These are phyloP conservation scores for Hybognathus amarus DNA, from an alignment of 2,797 vertebrate species.

Conservation along the genomic window DNA sequence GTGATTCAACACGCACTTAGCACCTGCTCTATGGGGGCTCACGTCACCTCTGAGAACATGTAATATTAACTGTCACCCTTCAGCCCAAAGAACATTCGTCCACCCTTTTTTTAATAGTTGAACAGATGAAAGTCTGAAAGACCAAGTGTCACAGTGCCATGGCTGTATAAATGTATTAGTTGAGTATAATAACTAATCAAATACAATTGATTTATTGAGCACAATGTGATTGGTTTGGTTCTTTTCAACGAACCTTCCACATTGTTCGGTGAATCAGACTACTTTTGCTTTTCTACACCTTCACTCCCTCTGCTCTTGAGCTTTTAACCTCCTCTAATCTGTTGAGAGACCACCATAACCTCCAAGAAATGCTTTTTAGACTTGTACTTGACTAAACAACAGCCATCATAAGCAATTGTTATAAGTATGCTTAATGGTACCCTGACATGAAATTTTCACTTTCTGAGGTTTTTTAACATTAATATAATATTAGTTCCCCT, in stretches of 20 bases:
- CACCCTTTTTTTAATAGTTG: conserved; percentile 17
- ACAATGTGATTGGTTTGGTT: background rate
- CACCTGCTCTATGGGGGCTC: conserved; percentile 59
- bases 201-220: background rate
- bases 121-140: conserved; percentile 13
- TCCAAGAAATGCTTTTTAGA: background rate
- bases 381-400: background rate
- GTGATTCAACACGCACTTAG: conserved; percentile 74
- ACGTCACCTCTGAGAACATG: conserved; percentile 67
- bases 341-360: background rate
- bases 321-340: background rate
- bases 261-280: background rate
- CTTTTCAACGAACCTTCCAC: background rate
- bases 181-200: background rate
- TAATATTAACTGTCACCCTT: conserved; percentile 69
- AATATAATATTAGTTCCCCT: too few relatives aligned
- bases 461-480: too few relatives aligned
- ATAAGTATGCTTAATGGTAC: background rate
- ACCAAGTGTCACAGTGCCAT: background rate
- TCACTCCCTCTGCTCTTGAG: background rate
- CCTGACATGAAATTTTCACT: too few relatives aligned
- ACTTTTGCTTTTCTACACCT: background rate
- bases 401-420: background rate
- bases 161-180: background rate
- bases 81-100: conserved; percentile 58